A percentile compares a stretch with the other conserved stretches of the same genome.
Evolutionary conservation across 2,113 vertebrate species (phyloP).

Genomic region (Vidua chalybeata): DNA sequence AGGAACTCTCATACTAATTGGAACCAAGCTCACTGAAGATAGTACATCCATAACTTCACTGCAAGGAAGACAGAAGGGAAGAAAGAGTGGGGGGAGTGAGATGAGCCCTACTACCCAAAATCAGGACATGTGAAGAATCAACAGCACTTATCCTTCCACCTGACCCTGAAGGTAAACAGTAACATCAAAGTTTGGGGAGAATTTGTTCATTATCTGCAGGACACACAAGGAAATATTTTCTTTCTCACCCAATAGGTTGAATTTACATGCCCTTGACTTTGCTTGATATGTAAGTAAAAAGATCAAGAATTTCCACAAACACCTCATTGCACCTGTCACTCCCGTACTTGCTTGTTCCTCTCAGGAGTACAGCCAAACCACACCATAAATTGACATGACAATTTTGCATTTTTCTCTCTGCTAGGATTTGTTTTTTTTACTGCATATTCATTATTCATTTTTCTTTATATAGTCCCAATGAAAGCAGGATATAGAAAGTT

Average conservation of each 20-base stretch:
- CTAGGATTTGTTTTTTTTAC: background rate
- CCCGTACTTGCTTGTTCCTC: background rate
- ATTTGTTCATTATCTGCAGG: background rate
- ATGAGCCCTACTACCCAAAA: background rate
- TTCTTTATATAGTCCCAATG: background rate
- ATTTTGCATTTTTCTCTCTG: background rate
- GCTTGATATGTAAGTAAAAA: background rate
- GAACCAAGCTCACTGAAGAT: rapidly evolving
- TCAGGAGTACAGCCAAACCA: background rate
- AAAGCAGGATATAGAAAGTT: background rate
- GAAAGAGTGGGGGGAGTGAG: rapidly evolving
- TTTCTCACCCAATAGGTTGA: background rate
- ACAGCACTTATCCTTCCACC: background rate
- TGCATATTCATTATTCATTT: background rate
- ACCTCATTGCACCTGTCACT: background rate
- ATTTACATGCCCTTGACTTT: background rate
- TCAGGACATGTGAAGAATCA: background rate
- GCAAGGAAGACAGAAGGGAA: background rate
- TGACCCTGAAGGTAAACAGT: background rate
- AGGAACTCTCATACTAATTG: background rate
- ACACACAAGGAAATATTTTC: background rate
- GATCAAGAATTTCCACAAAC: background rate
- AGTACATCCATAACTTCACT: background rate
- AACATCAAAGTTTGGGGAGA: background rate
- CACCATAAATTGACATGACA: background rate